A percentile compares a stretch with the other conserved stretches of the same genome.
Evolutionary conservation across 2,888 invertebrate species (phyloP).

Genomic region (Clusia tigrina): DNA sequence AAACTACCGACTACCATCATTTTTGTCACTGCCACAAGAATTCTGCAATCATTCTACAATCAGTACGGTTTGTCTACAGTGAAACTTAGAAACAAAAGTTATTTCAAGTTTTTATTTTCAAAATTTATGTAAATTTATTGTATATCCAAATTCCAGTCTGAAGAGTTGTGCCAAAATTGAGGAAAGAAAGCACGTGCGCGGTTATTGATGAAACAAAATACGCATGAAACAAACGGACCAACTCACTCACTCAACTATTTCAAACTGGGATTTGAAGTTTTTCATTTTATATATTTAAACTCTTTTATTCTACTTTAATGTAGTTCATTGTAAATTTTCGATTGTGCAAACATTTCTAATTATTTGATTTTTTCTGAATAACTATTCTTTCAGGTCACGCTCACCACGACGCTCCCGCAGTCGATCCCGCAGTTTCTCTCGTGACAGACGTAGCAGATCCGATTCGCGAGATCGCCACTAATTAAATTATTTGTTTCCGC

Average conservation of each 20-base stretch:
- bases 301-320: not conserved
- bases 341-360: not conserved
- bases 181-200: too few species aligned
- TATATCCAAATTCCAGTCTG: not conserved
- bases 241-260: too few species aligned
- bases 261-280: too few species aligned
- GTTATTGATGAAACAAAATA: too few species aligned
- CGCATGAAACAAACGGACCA: too few species aligned
- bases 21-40: constrained; percentile 27
- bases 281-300: too few species aligned
- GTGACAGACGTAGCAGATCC: constrained; percentile 69
- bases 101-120: not conserved
- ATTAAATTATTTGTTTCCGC: too few species aligned
- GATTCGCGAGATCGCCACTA: constrained; percentile 70
- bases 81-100: not conserved
- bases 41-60: constrained; percentile 27
- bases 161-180: too few species aligned
- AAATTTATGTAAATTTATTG: not conserved
- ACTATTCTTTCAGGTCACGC: constrained; percentile 60
- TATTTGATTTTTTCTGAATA: constrained; percentile 22
- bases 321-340: not conserved
- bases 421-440: constrained; percentile 67
- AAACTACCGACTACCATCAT: constrained; percentile 28
- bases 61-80: constrained; percentile 24
- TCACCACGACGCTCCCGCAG: constrained; percentile 63